Conservation (phyloP, 2,113 vertebrate species). For the Calyptommatus sinebrachiatus region DNA sequence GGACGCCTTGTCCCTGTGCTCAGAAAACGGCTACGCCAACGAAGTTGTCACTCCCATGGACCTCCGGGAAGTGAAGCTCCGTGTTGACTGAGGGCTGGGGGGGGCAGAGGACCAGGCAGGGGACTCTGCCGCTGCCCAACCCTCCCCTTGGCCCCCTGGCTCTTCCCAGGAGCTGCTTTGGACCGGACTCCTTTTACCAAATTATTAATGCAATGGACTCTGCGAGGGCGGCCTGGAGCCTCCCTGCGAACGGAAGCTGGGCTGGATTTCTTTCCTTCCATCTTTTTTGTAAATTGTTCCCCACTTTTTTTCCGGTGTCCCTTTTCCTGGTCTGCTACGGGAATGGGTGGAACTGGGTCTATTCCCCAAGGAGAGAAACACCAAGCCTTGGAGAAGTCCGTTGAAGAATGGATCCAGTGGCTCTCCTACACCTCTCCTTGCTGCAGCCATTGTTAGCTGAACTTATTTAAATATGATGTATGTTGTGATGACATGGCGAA, state of each 20-base stretch:
- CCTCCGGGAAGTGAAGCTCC: constrained; percentile 51
- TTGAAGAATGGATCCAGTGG: not conserved
- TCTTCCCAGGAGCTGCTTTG: constrained; percentile 39
- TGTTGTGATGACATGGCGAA: constrained; percentile 45
- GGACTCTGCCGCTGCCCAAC: fast-evolving
- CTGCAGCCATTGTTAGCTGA: constrained; percentile 53
- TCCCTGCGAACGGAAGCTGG: constrained; percentile 56
- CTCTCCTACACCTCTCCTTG: constrained; percentile 15
- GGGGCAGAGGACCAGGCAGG: not conserved
- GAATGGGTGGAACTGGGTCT: constrained; percentile 31
- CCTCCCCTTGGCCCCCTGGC: fast-evolving
- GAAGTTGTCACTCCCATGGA: constrained; percentile 59
- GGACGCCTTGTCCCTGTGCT: constrained; percentile 85
- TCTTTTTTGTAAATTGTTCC: constrained; percentile 59
- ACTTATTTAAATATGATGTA: constrained; percentile 27
- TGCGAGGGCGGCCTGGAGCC: constrained; percentile 35
- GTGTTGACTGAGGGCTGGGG: constrained; percentile 46
- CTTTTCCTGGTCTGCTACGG: not conserved
- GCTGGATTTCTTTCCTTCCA: constrained; percentile 17
- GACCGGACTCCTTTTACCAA: constrained; percentile 30
- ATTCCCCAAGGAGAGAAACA: not conserved
- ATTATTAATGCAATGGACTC: not conserved
- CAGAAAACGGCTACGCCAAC: constrained; percentile 79
- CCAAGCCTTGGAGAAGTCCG: fast-evolving
- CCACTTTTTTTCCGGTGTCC: constrained; percentile 2